Base-by-base conservation (phyloP, 2,888 invertebrate genomes). In the Ormyrus rosae region DNA sequence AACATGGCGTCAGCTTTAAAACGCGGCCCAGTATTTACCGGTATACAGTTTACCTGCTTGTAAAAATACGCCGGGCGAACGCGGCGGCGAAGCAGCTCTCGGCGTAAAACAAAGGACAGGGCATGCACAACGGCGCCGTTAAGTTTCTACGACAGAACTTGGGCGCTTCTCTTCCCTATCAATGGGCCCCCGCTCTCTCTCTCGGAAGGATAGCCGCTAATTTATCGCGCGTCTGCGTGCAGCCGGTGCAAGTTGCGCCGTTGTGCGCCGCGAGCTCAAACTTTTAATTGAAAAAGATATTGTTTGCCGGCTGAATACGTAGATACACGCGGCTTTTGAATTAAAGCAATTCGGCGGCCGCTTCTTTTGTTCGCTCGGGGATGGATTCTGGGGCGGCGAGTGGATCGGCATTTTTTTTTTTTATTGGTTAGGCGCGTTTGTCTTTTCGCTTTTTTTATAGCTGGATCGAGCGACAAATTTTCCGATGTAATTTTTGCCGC, bases 121-220 rank as follows among this genome's bases (percentile, higher is more conserved):
- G 63, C 71, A 61, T 19, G 48, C 34, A 34, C 34, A 34, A 34
- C 34, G 34, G 34, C 61, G 68, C 58, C 68, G 81, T 71, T 68
- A 83, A 86, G 84, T 85, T 86, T 83, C 84, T 84, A 83, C 82
- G 85, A 83, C 82, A 81, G 83, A 87, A 87, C 84, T 85, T 84
- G 72, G 55, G 77, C 79, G 34, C 34, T 51, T 51, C 46, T 63
- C 46, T 70, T 77, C 79, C 78, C 73, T 83, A 82, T 84, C 85
- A 83, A 85, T 84, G 83, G 76, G 13, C 13, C 19, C 19, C 69
- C 73, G 77, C 73, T 82, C 70, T 80, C 73, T 82, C 70, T 80
- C 34, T 34, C 34, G 34, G 34, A 34, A 78, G 82, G 83, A 81
- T 81, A 70, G 70, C 70, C 65, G 82, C 85, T 82, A 85, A 85